Evolutionary conservation across 2,888 invertebrate species (phyloP).

Genomic region (Gari tellinella): DNA sequence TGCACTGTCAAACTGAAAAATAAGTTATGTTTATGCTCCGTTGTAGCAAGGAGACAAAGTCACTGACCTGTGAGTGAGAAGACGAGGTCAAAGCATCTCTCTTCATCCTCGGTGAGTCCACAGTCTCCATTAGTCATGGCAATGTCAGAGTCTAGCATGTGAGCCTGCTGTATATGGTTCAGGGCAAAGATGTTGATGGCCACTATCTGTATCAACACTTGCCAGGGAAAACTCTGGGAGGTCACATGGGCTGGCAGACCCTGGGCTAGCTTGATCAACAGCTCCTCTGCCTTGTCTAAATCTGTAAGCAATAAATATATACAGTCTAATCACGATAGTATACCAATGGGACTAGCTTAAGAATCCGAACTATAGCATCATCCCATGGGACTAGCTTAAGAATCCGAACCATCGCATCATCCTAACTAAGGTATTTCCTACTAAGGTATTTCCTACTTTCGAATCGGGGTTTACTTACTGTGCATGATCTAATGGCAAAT

Average conservation of each 20-base stretch:
- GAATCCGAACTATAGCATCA: no score
- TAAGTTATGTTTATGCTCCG: no score
- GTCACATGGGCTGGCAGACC: slow-evolving; percentile 91
- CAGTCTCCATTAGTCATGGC: slow-evolving; percentile 44
- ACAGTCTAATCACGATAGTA: no score
- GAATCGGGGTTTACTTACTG: no score
- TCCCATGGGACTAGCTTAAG: no score
- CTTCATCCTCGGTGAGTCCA: slow-evolving; percentile 87
- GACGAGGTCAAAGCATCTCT: slow-evolving; percentile 87
- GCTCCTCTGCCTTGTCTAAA: slow-evolving; percentile 87
- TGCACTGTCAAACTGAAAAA: no score
- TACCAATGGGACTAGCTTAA: no score
- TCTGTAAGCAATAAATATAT: slow-evolving; percentile 84
- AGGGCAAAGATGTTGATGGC: slow-evolving; percentile 91
- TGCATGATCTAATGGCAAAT: no score
- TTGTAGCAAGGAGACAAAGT: no score
- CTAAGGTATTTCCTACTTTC: no score
- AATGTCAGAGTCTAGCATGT: slow-evolving; percentile 41
- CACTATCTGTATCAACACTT: slow-evolving; percentile 91
- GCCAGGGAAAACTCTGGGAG: slow-evolving; percentile 91
- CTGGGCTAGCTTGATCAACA: slow-evolving; percentile 89
- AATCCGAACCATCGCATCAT: no score
- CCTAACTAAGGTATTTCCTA: no score
- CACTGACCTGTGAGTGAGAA: slow-evolving; percentile 87
- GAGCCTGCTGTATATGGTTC: slow-evolving; percentile 69